Evolutionary conservation across 2,113 vertebrate species (phyloP).

Genomic region (Tapirus terrestris): DNA sequence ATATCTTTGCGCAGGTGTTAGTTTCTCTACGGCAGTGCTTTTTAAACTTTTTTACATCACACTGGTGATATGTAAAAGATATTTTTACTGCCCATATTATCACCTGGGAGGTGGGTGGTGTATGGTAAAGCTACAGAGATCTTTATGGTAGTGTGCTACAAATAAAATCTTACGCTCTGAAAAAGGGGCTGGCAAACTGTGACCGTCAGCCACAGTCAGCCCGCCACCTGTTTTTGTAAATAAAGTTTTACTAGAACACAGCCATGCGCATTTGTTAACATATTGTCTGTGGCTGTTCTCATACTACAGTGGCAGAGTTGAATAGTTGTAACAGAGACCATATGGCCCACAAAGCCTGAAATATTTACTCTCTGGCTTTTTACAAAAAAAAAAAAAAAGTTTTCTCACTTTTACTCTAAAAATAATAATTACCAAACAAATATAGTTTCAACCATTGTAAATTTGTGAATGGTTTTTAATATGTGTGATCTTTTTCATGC

Average conservation of each 20-base stretch:
- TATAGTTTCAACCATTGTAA: not conserved
- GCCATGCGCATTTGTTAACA: not conserved
- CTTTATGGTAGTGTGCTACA: not conserved
- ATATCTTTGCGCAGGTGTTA: not conserved
- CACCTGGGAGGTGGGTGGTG: not conserved
- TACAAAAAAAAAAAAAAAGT: not conserved
- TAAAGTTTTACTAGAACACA: not conserved
- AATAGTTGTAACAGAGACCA: not conserved
- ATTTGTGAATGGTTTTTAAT: not conserved
- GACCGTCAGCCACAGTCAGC: not conserved
- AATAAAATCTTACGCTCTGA: slow-evolving; percentile 7
- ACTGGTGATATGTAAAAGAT: not conserved
- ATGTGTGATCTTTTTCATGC: not conserved
- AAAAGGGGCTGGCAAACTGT: not conserved
- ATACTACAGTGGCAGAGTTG: not conserved
- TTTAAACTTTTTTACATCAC: slow-evolving; percentile 1
- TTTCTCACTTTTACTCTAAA: not conserved
- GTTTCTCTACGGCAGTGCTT: not conserved
- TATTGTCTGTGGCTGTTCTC: not conserved
- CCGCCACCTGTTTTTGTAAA: not conserved
- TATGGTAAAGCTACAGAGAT: slow-evolving; percentile 18
- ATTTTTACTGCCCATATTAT: not conserved
- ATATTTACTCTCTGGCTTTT: not conserved
- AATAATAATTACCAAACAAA: not conserved
- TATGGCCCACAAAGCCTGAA: not conserved